Evolutionary conservation across 2,888 invertebrate genomes (phyloP).

Genomic region (Elegia similella): DNA sequence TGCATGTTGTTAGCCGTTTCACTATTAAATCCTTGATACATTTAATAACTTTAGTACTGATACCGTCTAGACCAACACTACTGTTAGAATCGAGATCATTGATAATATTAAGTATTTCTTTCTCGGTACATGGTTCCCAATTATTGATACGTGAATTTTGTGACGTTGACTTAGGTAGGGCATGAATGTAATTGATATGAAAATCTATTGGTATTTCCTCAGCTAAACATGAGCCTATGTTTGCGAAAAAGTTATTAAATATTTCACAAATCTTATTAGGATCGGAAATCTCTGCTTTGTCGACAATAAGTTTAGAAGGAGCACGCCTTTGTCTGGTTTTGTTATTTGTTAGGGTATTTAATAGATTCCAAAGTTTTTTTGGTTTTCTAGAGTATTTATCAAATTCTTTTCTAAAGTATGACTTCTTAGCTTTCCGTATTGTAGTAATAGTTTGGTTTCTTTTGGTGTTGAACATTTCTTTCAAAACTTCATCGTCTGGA

Average conservation of each 20-base stretch:
- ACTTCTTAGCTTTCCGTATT: constrained; percentile 11
- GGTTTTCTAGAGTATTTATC: constrained; percentile 21
- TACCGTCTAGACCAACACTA: neutral
- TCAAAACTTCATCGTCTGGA: constrained; percentile 19
- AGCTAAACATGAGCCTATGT: neutral
- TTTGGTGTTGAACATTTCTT: constrained; percentile 17
- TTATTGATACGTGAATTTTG: neutral
- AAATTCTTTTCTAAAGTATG: constrained; percentile 20
- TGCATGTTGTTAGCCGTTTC: neutral
- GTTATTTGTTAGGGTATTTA: constrained; percentile 26
- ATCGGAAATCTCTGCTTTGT: constrained; percentile 18
- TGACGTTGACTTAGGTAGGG: neutral
- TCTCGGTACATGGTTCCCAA: neutral
- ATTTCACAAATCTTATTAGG: constrained; percentile 24
- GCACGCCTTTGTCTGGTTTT: constrained; percentile 21
- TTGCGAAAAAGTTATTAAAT: constrained; percentile 27
- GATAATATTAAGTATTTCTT: constrained; percentile 3
- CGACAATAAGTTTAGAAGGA: constrained; percentile 21
- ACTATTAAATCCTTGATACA: neutral
- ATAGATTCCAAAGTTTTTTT: constrained; percentile 29
- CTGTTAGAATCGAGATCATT: neutral
- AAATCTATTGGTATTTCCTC: neutral
- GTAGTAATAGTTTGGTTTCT: constrained; percentile 19
- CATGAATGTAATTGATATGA: constrained; percentile 2
- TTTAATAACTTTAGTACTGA: neutral